A percentile compares a stretch with the other conserved stretches of the same genome.
Conservation (phyloP, 2,888 invertebrate species). For the Scaptomyza flava region DNA sequence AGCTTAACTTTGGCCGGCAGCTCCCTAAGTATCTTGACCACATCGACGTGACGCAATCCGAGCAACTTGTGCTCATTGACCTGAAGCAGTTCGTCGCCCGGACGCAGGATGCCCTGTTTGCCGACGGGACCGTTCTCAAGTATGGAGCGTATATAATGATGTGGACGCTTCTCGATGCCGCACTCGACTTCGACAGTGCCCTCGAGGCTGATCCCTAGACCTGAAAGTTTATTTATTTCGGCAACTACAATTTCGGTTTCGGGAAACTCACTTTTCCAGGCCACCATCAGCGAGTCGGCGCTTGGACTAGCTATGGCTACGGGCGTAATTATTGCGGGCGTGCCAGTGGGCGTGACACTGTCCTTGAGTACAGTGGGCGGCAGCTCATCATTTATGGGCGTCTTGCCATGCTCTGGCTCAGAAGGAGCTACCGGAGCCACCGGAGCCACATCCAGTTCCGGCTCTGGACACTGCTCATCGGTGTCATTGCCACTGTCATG, state of each 20-base stretch:
- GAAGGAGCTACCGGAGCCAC: constrained; percentile 1
- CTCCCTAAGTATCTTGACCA: constrained; percentile 97
- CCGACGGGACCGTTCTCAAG: constrained; percentile 98
- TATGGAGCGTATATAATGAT: constrained; percentile 98
- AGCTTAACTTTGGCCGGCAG: constrained; percentile 95
- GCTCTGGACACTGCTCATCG: constrained; percentile 67
- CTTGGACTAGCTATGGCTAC: constrained; percentile 85
- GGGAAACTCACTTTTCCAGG: constrained; percentile 91
- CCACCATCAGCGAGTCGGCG: constrained; percentile 90
- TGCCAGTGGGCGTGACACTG: constrained; percentile 35
- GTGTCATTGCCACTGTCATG: constrained; percentile 75
- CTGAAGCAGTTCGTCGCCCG: constrained; percentile 98
- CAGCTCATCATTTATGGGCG: constrained; percentile 54
- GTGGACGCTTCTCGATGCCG: constrained; percentile 98
- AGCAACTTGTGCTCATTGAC: constrained; percentile 96
- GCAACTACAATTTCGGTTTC: constrained; percentile 96
- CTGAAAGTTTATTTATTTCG: constrained; percentile 95
- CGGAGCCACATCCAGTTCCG: constrained; percentile 37
- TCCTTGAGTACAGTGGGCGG: constrained; percentile 19
- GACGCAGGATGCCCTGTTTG: constrained; percentile 93
- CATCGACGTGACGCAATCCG: constrained; percentile 98
- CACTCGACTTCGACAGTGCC: constrained; percentile 99
- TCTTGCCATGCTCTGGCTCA: constrained; percentile 51
- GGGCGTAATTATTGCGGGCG: constrained; percentile 26
- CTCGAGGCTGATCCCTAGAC: constrained; percentile 98